Evolutionary conservation across 2,797 vertebrate genomes (phyloP).

Genomic region (Chelidonichthys spinosus): DNA sequence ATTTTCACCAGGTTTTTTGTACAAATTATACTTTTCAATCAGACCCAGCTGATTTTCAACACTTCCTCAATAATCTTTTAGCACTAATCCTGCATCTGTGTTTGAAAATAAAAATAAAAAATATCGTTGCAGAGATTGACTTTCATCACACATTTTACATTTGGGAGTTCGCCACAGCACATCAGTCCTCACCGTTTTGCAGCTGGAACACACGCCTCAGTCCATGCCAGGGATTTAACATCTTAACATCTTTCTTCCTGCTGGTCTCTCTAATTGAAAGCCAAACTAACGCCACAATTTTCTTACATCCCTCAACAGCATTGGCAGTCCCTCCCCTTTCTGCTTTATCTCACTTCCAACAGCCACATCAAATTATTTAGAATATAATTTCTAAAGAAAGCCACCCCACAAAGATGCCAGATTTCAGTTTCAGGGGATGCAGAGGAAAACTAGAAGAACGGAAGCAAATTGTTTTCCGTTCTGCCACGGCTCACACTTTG

Average conservation of each 20-base stretch:
- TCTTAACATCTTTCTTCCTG: slow-evolving; percentile 50
- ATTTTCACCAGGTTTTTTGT: background rate
- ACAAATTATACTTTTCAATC: background rate
- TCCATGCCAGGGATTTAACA: slow-evolving; percentile 52
- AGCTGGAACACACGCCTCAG: slow-evolving; percentile 47
- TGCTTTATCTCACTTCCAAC: slow-evolving; percentile 52
- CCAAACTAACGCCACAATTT: slow-evolving; percentile 44
- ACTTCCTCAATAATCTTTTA: slow-evolving; percentile 3
- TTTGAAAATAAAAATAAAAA: background rate
- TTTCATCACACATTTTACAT: slow-evolving; percentile 28
- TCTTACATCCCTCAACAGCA: slow-evolving; percentile 48
- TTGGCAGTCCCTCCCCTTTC: slow-evolving; percentile 36
- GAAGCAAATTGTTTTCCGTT: slow-evolving; percentile 42
- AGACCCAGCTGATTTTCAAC: background rate
- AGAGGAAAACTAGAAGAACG: slow-evolving; percentile 25
- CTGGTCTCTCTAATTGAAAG: slow-evolving; percentile 60
- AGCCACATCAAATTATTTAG: slow-evolving; percentile 48
- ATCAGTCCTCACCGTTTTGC: slow-evolving; percentile 32
- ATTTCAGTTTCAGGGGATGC: slow-evolving; percentile 47
- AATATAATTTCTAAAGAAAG: slow-evolving; percentile 50
- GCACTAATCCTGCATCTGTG: background rate
- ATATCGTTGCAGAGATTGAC: slow-evolving; percentile 4
- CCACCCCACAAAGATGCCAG: slow-evolving; percentile 40
- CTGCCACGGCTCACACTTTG: slow-evolving; percentile 54
- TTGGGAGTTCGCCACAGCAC: slow-evolving; percentile 34